Evolutionary conservation across 2,797 vertebrate species (phyloP).

Genomic region (Girardinus metallicus): DNA sequence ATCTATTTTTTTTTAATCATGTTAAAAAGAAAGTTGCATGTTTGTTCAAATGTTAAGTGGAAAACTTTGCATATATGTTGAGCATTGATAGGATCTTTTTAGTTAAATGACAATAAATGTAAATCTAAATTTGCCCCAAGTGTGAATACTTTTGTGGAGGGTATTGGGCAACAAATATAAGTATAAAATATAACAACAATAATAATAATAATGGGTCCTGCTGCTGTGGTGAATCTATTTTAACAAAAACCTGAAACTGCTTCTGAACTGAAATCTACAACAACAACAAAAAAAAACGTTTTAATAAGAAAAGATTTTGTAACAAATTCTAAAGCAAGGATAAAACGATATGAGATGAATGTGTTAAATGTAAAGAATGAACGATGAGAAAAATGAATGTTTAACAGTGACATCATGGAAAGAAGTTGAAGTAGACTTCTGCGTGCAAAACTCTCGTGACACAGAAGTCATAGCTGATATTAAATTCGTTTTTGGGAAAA

Average conservation of each 20-base stretch:
- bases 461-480: neutral
- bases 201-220: neutral
- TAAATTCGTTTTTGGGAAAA: neutral
- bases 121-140: neutral
- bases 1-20: neutral
- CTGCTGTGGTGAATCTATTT: neutral
- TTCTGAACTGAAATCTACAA: neutral
- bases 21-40: neutral
- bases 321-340: neutral
- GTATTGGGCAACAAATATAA: neutral
- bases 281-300: neutral
- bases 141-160: no score
- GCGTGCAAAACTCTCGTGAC: conserved; percentile 26
- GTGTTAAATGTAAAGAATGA: conserved; percentile 42
- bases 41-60: neutral
- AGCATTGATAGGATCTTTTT: neutral
- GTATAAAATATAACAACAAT: neutral
- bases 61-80: neutral
- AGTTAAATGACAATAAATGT: no score
- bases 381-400: conserved; percentile 40
- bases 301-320: neutral
- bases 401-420: conserved; percentile 13
- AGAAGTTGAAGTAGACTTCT: conserved; percentile 13
- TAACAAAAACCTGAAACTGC: neutral
- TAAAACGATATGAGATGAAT: conserved; percentile 11